Percentiles rank a stretch among this genome's conserved stretches.
These are phyloP conservation scores for Ceratosolen fusciceps DNA, from an alignment of 1,140 invertebrate genomes.

Conservation along the genomic window DNA sequence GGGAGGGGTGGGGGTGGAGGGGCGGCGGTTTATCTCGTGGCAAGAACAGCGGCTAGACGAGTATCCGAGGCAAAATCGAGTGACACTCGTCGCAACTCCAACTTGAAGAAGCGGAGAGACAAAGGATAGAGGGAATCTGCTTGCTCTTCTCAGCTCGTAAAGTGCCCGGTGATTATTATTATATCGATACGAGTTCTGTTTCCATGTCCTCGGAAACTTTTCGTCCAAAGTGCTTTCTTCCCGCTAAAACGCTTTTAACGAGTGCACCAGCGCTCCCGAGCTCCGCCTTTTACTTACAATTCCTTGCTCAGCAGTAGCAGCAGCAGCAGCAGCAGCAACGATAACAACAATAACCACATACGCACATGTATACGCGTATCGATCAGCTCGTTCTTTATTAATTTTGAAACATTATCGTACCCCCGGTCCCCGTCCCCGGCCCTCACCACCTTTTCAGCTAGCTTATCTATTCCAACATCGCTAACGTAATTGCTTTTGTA, in stretches of 20 bases:
- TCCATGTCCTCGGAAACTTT: background rate
- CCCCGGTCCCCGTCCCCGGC: too few relatives aligned
- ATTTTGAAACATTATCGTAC: too few relatives aligned
- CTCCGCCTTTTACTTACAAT: background rate
- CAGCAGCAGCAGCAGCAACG: background rate
- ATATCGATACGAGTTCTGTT: slow-evolving; percentile 26
- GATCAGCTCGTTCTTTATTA: too few relatives aligned
- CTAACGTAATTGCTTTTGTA: too few relatives aligned
- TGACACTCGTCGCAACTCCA: slow-evolving; percentile 58
- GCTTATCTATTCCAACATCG: too few relatives aligned
- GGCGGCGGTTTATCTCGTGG: background rate
- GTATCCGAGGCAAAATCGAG: slow-evolving; percentile 60
- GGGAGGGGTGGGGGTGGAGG: background rate
- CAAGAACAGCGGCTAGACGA: slow-evolving; percentile 56
- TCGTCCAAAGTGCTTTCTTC: background rate
- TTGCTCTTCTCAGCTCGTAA: background rate
- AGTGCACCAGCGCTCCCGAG: background rate
- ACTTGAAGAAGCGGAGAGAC: slow-evolving; percentile 43
- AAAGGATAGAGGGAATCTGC: background rate
- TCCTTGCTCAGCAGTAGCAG: background rate
- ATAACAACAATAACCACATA: too few relatives aligned
- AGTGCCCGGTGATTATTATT: slow-evolving; percentile 1
- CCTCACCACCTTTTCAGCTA: too few relatives aligned
- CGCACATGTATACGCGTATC: too few relatives aligned
- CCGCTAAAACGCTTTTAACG: background rate